phyloP scores from a whole-genome alignment of 2,888 invertebrate genomes.

The Dexiosoma caninum region DNA sequence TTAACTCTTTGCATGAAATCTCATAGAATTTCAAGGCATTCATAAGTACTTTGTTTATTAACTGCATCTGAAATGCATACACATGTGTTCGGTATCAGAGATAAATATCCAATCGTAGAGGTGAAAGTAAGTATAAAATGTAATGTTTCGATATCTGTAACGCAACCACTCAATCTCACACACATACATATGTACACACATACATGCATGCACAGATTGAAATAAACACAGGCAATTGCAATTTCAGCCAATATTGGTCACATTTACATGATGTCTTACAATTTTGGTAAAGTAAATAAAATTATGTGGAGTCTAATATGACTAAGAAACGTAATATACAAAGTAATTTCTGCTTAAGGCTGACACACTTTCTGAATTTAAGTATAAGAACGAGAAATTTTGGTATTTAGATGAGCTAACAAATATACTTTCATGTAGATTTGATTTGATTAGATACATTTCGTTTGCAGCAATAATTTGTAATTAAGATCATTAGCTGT shows the following conservation, averaged over 20 bases:
- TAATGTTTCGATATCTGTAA: not conserved
- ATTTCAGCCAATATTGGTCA: not conserved
- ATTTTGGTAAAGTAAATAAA: conserved; percentile 29
- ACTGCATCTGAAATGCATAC: not conserved
- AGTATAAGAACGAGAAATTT: not conserved
- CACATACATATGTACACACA: too few relatives aligned
- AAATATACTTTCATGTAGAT: not conserved
- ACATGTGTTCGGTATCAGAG: not conserved
- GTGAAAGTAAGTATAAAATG: not conserved
- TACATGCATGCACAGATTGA: not conserved
- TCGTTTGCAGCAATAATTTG: not conserved
- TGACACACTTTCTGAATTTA: not conserved
- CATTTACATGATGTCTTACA: conserved; percentile 18
- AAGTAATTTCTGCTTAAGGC: not conserved
- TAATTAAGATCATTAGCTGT: not conserved
- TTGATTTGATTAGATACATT: not conserved
- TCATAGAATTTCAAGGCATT: not conserved
- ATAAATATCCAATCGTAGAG: not conserved
- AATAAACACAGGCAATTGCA: not conserved
- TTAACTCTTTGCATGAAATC: conserved; percentile 3
- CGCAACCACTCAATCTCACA: not conserved
- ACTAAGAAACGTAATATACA: not conserved
- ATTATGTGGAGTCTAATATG: conserved; percentile 1
- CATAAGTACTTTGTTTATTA: not conserved
- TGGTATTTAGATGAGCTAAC: conserved; percentile 1